Base-by-base conservation (phyloP, 2,113 vertebrate species). In the Pipa parva region DNA sequence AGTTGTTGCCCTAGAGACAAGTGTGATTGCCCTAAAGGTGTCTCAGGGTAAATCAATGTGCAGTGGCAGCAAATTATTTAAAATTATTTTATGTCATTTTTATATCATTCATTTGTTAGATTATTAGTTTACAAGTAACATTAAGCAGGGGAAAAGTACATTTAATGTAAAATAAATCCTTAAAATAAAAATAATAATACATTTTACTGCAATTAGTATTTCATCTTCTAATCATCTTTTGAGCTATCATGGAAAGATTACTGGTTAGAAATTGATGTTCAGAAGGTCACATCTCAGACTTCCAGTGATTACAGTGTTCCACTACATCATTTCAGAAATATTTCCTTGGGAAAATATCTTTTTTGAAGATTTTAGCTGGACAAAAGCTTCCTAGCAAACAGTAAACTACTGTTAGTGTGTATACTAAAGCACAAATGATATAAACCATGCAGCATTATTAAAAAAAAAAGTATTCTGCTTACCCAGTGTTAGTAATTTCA, bases 221-320 rank as follows among this genome's bases (percentile, higher is more conserved):
- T n/a, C 5, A 55, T 59, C 62, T 65, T 45, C 18, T 49, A 79
- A 71, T 72, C 60, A 60, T 48, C 31, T 36, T 57, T 22, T 56
- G 45, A 28, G 72, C 33, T 57, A 52, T 51, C 2, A 0, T 58
- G 63, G 73, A 31, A 71, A 77, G 64, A 71, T 72, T 37, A 68
- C 9, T 37, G 18, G 33, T 76, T 55, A 25, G 25, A 52, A 66
- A 63, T 45, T 59, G 55, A 73, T 77, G 73, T 71, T 26, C 25
- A 61, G 67, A 78, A 75, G 56, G 62, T 50, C 51, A 5, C 63
- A 73, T 75, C 57, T 76, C 26, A 71, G 31, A 36, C 57, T 59
- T 68, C 46, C 66, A 57, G 7, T 45, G 48, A 64, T 26, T 54
- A 63, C 71, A 75, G 46, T 50, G 8, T 46, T 70, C 28, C 62